A percentile compares a stretch with the other conserved stretches of the same genome.
phyloP scores from a whole-genome alignment of 2,888 invertebrate species.

The Mycalesis mineus region DNA sequence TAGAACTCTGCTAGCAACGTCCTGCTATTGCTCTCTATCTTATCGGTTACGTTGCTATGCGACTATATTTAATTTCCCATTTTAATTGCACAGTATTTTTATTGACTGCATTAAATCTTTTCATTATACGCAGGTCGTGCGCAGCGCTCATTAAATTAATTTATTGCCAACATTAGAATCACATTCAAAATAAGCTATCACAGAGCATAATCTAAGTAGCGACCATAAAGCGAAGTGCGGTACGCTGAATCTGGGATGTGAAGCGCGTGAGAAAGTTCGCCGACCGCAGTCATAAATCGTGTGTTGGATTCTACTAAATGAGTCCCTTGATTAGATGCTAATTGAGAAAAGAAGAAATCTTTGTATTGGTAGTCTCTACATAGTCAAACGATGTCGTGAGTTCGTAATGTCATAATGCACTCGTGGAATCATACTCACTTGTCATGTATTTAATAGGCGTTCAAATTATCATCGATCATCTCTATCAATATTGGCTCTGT shows the following conservation, averaged over 20 bases:
- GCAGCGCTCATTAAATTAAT: slow-evolving; percentile 12
- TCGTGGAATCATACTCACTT: slow-evolving; percentile 35
- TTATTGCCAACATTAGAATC: slow-evolving; percentile 25
- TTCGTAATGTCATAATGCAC: slow-evolving; percentile 37
- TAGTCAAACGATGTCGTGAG: slow-evolving; percentile 46
- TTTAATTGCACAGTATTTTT: background rate
- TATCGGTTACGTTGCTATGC: background rate
- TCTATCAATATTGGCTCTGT: slow-evolving; percentile 56
- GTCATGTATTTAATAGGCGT: slow-evolving; percentile 49
- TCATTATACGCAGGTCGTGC: background rate
- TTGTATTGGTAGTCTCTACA: slow-evolving; percentile 43
- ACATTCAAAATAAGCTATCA: slow-evolving; percentile 26
- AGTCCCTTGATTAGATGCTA: slow-evolving; percentile 65
- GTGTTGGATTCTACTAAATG: slow-evolving; percentile 57
- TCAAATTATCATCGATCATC: slow-evolving; percentile 49
- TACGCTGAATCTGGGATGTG: slow-evolving; percentile 49
- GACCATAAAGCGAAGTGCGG: slow-evolving; percentile 43
- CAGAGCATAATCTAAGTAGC: slow-evolving; percentile 31
- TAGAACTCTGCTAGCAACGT: background rate
- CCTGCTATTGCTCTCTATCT: background rate
- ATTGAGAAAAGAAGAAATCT: slow-evolving; percentile 63
- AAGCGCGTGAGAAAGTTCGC: slow-evolving; percentile 63
- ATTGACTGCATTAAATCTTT: background rate
- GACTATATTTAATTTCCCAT: background rate
- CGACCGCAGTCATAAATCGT: slow-evolving; percentile 55